Evolutionary conservation across 2,797 vertebrate species (phyloP).

Genomic region (Syndactyla subalaris): DNA sequence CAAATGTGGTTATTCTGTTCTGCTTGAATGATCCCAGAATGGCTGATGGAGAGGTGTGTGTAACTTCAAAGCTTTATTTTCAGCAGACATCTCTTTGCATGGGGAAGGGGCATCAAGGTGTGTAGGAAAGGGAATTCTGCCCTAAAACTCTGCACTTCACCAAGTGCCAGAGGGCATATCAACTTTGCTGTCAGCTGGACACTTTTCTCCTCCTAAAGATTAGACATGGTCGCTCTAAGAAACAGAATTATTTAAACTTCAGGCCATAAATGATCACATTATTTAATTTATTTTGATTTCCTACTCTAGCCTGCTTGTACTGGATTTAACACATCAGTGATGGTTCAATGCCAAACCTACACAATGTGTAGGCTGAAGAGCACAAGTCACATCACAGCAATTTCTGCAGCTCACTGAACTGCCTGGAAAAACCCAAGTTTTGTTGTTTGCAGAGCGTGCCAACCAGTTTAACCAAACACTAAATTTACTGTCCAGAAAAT

Average conservation of each 20-base stretch:
- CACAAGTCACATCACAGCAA: neutral
- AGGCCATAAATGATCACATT: neutral
- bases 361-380: neutral
- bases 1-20: neutral
- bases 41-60: neutral
- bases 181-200: neutral
- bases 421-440: neutral
- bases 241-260: neutral
- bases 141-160: neutral
- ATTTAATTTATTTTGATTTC: neutral
- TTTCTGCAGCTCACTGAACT: neutral
- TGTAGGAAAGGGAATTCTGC: neutral
- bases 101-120: neutral
- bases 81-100: neutral
- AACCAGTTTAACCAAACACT: neutral
- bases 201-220: neutral
- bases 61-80: neutral
- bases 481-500: constrained; percentile 1
- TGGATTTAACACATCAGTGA: neutral
- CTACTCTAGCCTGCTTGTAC: neutral
- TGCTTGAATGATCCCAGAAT: neutral
- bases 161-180: neutral
- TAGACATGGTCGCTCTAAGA: neutral
- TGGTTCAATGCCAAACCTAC: neutral
- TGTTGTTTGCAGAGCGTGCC: neutral